These are phyloP conservation scores for Epinotia bilunana DNA, from an alignment of 2,888 invertebrate genomes.

Conservation along the genomic window DNA sequence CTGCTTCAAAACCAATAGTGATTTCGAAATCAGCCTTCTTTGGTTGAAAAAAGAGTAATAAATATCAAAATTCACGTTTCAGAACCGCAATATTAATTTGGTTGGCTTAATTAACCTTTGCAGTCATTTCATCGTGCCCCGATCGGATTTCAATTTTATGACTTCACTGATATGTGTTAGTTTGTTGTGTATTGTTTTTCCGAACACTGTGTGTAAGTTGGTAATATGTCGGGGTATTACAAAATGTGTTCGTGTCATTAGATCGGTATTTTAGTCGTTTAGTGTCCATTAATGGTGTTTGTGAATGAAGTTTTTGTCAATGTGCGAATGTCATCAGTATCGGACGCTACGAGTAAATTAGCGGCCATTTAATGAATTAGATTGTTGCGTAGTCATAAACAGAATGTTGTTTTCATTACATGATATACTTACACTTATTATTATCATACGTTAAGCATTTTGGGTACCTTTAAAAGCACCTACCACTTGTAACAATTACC, in stretches of 20 bases:
- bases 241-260: conserved; percentile 42
- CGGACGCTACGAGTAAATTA: neutral
- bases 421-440: neutral
- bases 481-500: too few relatives aligned
- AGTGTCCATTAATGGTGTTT: conserved; percentile 38
- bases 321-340: conserved; percentile 30
- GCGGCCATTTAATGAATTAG: conserved; percentile 9
- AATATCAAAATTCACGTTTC: neutral
- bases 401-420: neutral
- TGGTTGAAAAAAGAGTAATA: neutral
- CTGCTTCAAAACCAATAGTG: neutral
- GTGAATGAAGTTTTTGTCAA: conserved; percentile 41
- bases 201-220: neutral
- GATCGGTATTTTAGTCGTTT: conserved; percentile 41
- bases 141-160: conserved; percentile 6
- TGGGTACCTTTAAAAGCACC: too few relatives aligned
- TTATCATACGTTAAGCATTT: neutral
- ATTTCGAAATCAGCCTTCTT: neutral
- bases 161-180: neutral
- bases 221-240: conserved; percentile 19
- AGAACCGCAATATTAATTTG: conserved; percentile 15
- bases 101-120: conserved; percentile 20
- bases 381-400: neutral
- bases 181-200: neutral
- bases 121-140: neutral